Evolutionary conservation across 2,797 vertebrate genomes (phyloP).

Genomic region (Tiaroga cobitis): DNA sequence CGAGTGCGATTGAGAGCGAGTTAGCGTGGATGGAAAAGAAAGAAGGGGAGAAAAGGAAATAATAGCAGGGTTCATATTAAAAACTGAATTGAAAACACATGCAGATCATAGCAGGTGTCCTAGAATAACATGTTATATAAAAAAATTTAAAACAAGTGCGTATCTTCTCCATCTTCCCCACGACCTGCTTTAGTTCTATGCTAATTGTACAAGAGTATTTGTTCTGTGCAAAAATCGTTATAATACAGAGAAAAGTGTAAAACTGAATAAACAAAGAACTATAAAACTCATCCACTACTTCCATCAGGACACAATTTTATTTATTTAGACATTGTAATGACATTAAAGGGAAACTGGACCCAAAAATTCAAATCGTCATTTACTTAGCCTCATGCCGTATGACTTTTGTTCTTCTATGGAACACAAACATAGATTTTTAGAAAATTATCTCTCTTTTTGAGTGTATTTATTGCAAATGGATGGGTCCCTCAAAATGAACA

Average conservation of each 20-base stretch:
- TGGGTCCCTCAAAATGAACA: neutral
- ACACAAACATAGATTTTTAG: neutral
- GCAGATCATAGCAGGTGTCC: neutral
- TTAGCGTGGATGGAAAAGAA: slow-evolving; percentile 1
- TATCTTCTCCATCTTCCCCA: slow-evolving; percentile 5
- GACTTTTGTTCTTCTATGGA: neutral
- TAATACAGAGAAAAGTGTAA: neutral
- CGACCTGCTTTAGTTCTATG: neutral
- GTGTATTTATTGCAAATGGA: neutral
- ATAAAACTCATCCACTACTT: neutral
- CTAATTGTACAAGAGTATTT: neutral
- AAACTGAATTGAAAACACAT: neutral
- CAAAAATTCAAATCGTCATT: neutral
- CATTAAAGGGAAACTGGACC: neutral
- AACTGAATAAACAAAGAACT: neutral
- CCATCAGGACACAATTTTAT: neutral
- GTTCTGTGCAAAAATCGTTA: neutral
- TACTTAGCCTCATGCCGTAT: neutral
- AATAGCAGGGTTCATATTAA: slow-evolving; percentile 7
- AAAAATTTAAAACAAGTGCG: neutral
- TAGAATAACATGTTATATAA: neutral
- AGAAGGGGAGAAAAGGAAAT: slow-evolving; percentile 16
- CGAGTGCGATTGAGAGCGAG: slow-evolving; percentile 70
- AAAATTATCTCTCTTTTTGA: neutral
- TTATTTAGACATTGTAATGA: neutral